Conservation (phyloP, 1,140 invertebrate genomes). For the Calosoma granatense region DNA sequence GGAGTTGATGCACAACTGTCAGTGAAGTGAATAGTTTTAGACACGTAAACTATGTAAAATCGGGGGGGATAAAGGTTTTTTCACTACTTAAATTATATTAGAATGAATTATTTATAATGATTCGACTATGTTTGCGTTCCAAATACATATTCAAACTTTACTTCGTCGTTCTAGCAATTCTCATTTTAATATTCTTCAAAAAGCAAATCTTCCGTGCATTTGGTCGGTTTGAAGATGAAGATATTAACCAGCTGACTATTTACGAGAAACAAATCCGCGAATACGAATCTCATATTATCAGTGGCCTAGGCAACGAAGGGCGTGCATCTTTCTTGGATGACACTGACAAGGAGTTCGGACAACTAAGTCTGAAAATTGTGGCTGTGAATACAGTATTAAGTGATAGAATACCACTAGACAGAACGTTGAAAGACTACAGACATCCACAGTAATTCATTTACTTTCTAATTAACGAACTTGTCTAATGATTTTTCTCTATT, state of each 20-base stretch:
- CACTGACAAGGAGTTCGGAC: conserved; percentile 40
- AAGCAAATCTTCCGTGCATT: neutral
- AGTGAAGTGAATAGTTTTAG: too few species aligned
- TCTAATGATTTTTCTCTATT: conserved; percentile 12
- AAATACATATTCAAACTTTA: neutral
- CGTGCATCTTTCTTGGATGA: conserved; percentile 46
- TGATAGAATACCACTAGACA: conserved; percentile 66
- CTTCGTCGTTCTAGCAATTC: neutral
- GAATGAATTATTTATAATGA: neutral
- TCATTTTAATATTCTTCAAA: neutral
- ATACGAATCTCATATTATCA: conserved; percentile 40
- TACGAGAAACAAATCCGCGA: conserved; percentile 29
- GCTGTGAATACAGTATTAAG: conserved; percentile 75
- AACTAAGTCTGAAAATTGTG: conserved; percentile 59
- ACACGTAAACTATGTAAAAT: too few species aligned
- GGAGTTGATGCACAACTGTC: too few species aligned
- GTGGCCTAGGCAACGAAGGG: conserved; percentile 54
- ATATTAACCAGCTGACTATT: neutral
- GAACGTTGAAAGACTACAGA: conserved; percentile 39
- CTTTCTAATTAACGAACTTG: neutral
- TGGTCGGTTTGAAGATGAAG: neutral
- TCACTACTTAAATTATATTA: neutral
- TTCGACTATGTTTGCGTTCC: neutral
- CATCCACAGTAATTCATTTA: conserved; percentile 23
- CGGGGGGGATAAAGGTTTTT: too few species aligned